phyloP scores from a whole-genome alignment of 1,140 invertebrate genomes.

The Octopus sinensis region DNA sequence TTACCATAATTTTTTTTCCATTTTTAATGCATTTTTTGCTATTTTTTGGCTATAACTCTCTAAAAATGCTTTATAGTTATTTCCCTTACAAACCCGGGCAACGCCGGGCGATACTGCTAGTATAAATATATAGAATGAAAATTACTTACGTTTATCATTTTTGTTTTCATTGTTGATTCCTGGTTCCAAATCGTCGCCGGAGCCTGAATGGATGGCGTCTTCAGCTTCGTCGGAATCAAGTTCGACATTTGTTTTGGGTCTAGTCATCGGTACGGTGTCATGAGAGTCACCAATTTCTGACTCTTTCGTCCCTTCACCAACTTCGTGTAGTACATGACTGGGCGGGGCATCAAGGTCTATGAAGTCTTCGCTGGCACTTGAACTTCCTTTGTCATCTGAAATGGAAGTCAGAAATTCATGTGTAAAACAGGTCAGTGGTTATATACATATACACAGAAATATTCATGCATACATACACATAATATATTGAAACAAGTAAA shows the following conservation, averaged over 20 bases:
- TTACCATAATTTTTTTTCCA: too few species aligned
- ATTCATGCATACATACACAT: background rate
- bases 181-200: background rate
- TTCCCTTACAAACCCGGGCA: too few species aligned
- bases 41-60: too few species aligned
- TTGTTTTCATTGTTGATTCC: background rate
- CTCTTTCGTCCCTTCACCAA: background rate
- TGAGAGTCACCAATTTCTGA: background rate
- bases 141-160: background rate
- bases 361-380: background rate
- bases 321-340: background rate
- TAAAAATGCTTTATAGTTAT: too few species aligned
- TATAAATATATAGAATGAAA: background rate
- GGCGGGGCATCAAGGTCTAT: background rate
- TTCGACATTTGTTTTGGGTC: background rate
- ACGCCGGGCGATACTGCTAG: too few species aligned
- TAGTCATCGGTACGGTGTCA: background rate
- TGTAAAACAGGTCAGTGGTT: background rate
- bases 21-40: too few species aligned
- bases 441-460: background rate
- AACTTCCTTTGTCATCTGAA: slow-evolving; percentile 1
- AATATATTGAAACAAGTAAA: background rate
- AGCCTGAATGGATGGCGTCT: background rate
- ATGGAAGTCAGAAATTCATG: background rate
- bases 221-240: background rate